phyloP scores from a whole-genome alignment of 2,888 invertebrate genomes.

The Perizoma flavofasciatum region DNA sequence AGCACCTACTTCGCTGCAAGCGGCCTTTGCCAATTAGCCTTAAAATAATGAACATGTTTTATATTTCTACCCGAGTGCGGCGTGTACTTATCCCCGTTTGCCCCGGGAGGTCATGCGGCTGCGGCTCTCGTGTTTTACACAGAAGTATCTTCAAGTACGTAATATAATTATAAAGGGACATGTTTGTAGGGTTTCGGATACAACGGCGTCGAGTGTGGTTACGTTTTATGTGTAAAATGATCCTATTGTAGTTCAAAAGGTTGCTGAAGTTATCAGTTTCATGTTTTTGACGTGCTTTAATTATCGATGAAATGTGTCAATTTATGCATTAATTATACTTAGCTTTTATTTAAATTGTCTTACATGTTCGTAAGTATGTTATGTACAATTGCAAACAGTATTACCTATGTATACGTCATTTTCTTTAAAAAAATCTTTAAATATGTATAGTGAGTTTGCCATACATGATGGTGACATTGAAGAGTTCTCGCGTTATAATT shows the following conservation, averaged over 20 bases:
- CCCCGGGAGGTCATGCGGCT: constrained; percentile 79
- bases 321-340: too few relatives aligned
- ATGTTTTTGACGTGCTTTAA: too few relatives aligned
- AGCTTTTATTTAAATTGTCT: too few relatives aligned
- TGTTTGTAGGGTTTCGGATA: constrained; percentile 53
- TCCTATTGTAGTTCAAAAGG: constrained; percentile 46
- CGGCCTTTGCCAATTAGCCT: constrained; percentile 83
- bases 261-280: constrained; percentile 24
- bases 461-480: too few relatives aligned
- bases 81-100: constrained; percentile 77
- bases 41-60: constrained; percentile 85
- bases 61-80: constrained; percentile 81
- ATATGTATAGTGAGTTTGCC: too few relatives aligned
- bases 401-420: too few relatives aligned
- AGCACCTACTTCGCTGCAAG: constrained; percentile 77
- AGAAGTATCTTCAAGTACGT: constrained; percentile 64
- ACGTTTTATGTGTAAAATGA: constrained; percentile 55
- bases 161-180: constrained; percentile 64
- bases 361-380: too few relatives aligned
- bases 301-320: too few relatives aligned
- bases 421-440: too few relatives aligned
- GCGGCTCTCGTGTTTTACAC: constrained; percentile 65
- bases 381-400: too few relatives aligned
- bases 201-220: constrained; percentile 44
- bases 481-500: too few relatives aligned